Evolutionary conservation across 2,113 vertebrate genomes (phyloP).

Genomic region (Polyodon spathula): DNA sequence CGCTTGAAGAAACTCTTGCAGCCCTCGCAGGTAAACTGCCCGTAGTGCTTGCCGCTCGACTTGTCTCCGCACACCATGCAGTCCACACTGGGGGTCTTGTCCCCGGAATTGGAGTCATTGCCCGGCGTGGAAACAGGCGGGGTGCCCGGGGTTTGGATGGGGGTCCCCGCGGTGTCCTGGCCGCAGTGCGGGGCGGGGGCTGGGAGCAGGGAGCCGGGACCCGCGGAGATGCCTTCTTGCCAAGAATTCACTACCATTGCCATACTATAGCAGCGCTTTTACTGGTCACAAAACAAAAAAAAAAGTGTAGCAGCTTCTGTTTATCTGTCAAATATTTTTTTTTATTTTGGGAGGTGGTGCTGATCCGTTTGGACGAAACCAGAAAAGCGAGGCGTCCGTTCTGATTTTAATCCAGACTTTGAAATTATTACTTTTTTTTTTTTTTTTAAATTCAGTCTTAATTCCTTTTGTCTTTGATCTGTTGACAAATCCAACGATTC

Average conservation of each 20-base stretch:
- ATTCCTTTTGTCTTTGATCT: too few relatives aligned
- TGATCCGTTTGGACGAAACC: background rate
- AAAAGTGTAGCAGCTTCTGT: background rate
- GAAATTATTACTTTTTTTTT: too few relatives aligned
- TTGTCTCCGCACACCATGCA: slow-evolving; percentile 18
- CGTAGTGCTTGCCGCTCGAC: background rate
- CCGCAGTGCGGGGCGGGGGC: slow-evolving; percentile 9
- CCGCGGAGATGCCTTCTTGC: slow-evolving; percentile 29
- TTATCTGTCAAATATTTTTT: background rate
- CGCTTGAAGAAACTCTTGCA: slow-evolving; percentile 46
- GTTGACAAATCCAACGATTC: too few relatives aligned
- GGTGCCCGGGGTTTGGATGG: slow-evolving; percentile 15
- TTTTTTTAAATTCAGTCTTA: too few relatives aligned
- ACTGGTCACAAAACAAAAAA: background rate
- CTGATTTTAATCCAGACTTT: too few relatives aligned
- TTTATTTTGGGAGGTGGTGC: slow-evolving; percentile 5
- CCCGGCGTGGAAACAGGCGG: slow-evolving; percentile 13
- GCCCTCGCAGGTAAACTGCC: slow-evolving; percentile 39
- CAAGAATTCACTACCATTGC: slow-evolving; percentile 30
- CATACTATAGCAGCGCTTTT: slow-evolving; percentile 16
- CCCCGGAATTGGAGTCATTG: slow-evolving; percentile 19
- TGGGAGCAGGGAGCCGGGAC: background rate
- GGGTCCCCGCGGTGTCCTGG: slow-evolving; percentile 17
- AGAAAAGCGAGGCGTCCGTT: too few relatives aligned
- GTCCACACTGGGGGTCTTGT: slow-evolving; percentile 20